phyloP scores from a whole-genome alignment of 2,888 invertebrate genomes.

The Drosophila neutralis region DNA sequence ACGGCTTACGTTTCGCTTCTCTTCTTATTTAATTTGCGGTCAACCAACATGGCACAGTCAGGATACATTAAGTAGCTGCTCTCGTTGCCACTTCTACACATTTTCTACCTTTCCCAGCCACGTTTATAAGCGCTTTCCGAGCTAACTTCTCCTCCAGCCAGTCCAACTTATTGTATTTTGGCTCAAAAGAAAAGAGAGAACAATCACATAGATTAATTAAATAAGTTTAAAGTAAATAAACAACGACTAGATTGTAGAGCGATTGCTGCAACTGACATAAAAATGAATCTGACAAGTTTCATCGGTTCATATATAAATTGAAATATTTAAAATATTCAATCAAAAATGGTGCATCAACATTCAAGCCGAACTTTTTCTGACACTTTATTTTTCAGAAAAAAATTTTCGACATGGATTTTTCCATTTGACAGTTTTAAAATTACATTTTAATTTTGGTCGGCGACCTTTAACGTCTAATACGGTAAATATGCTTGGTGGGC shows the following conservation, averaged over 20 bases:
- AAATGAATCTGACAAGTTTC: not conserved
- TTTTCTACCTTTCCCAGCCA: slow-evolving; percentile 3
- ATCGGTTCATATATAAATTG: not conserved
- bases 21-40: slow-evolving; percentile 79
- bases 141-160: slow-evolving; percentile 24
- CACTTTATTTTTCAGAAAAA: slow-evolving; percentile 36
- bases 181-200: not conserved
- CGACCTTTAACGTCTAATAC: slow-evolving; percentile 29
- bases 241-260: not conserved
- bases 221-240: not conserved
- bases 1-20: slow-evolving; percentile 58
- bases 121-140: slow-evolving; percentile 28
- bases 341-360: not conserved
- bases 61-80: slow-evolving; percentile 60
- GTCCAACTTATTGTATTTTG: not conserved
- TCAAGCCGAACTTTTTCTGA: slow-evolving; percentile 5
- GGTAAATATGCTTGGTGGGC: slow-evolving; percentile 40
- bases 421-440: slow-evolving; percentile 40
- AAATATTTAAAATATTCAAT: not conserved
- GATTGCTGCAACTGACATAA: not conserved
- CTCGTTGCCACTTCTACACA: slow-evolving; percentile 13
- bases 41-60: slow-evolving; percentile 68
- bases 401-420: slow-evolving; percentile 21
- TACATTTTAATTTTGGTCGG: slow-evolving; percentile 53
- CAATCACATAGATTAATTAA: not conserved